Base-by-base conservation (phyloP, 2,888 invertebrate species). In the Bruchidius siliquastri region DNA sequence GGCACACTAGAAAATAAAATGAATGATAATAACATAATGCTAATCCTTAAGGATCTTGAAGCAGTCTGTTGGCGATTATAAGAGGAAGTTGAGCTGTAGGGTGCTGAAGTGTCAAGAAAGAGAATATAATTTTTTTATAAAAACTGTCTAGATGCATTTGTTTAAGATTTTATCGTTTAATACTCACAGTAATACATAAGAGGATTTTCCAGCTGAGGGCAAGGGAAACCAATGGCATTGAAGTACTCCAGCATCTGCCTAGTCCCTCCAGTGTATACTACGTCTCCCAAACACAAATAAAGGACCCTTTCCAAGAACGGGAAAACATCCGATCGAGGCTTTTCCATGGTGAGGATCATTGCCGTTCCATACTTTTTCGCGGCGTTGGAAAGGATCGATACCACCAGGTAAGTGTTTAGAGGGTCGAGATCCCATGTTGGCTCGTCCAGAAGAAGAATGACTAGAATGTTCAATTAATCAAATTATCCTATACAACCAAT, bases 351-450 rank as follows among this genome's bases (percentile, higher is more conserved):
- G 3, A 98, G 87, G 72, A 98, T 89, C 66, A 97, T 95, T 66
- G 96, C 95, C 0, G 97, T 93, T 8, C 96, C 95, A 77, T 96
- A 94, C 85, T 96, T 96, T 82, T 96, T 96, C 2, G 96, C 93
- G 8, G 93, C 91, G 81, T 96, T 96, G 22, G 96, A 96, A 1
- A 98, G 88, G 83, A 98, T 98, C 0, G 98, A 97, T 72, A 98
- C 93, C 8, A 99, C 93, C 76, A 99, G 90, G 85, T 98, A 98
- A 0, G 98, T 97, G 82, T 97, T 97, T 72, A 99, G 88, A 0
- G 98, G 97, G 86, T 98, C 98, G 78, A 99, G 88, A 79, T 96
- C 96, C 90, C 95, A 94, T 0, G 98, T 97, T 0, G 98, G 97
- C 83, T 98, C 98, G 84, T 98, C 98, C 77, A 97, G 87, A 0